Evolutionary conservation across 2,888 invertebrate genomes (phyloP), one percentile per base, ranked within the genome.

Genomic region (Trachelus stipa): DNA sequence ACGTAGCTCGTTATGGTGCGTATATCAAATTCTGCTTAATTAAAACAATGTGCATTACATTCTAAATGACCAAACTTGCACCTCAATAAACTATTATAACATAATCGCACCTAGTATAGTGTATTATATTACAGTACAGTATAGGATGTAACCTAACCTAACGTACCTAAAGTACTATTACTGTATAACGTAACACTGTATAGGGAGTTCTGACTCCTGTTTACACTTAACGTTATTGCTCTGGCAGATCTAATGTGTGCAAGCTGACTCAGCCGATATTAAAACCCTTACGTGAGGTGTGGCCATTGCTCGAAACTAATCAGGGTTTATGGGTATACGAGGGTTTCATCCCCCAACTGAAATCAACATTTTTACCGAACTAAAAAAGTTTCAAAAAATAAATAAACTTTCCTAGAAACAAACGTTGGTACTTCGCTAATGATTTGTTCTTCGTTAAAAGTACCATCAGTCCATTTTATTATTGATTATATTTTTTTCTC

Each of bases 171-270:
- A 34, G 6, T 56, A 56, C 56, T 56, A 23, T 23, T 23, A 56
- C 56, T 9, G 15, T 56, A 31, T 34, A 71, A 71, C 71, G 71
- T 71, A 31, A 23, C 71, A 12, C 71, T 6, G 15, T 71, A 31
- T 30, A 75, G 80, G 77, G 84, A 77, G 79, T 79, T 81, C 79
- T 75, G 69, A 78, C 75, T 80, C 80, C 84, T 87, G 88, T 88
- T 88, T 88, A 88, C 88, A 88, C 86, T 86, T 84, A 85, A 84
- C 87, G 88, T 88, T 88, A 88, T 88, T 88, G 88, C 88, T 84
- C 87, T 56, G 56, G 56, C 85, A 85, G 84, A 85, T 83, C 83
- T 85, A 85, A 88, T 87, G 87, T 86, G 85, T 84, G 85, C 82
- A 78, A 81, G 84, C 83, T 88, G 88, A 88, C 80, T 88, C 88